Evolutionary conservation across 2,888 invertebrate genomes (phyloP).

Genomic region (Athalia circularis): DNA sequence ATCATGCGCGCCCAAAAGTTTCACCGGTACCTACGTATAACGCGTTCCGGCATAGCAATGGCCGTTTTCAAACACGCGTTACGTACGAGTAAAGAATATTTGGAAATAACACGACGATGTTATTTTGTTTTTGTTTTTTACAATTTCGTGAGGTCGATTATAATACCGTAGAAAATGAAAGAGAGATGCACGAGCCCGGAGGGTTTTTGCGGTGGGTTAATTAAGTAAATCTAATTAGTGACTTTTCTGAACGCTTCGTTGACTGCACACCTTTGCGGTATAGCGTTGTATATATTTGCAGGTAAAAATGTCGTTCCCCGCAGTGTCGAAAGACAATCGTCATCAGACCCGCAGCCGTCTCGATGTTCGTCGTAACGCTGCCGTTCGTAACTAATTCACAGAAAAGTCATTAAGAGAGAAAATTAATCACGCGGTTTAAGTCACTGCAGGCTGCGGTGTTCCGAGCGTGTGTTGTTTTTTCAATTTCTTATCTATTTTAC

Average conservation of each 20-base stretch:
- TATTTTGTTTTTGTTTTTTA: not conserved
- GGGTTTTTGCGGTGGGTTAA: conserved; percentile 43
- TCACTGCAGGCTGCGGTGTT: no score
- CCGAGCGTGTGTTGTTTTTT: not conserved
- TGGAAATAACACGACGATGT: not conserved
- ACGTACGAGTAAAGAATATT: not conserved
- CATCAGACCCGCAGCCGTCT: conserved; percentile 3
- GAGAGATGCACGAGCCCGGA: conserved; percentile 49
- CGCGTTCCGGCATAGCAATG: conserved; percentile 10
- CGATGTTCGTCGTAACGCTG: not conserved
- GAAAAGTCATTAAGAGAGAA: not conserved
- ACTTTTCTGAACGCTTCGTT: conserved; percentile 47
- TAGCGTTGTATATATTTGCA: not conserved
- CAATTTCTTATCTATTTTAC: not conserved
- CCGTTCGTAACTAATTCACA: not conserved
- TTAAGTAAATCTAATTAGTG: conserved; percentile 50
- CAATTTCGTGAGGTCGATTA: not conserved
- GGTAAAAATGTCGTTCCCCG: not conserved
- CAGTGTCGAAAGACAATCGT: conserved; percentile 20
- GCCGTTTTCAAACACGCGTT: not conserved
- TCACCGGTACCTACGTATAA: not conserved
- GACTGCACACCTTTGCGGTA: conserved; percentile 41
- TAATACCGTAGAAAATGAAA: not conserved
- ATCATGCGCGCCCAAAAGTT: conserved; percentile 6
- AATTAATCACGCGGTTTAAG: not conserved